Conservation (phyloP, 2,888 invertebrate genomes). For the Tipula helvola region DNA sequence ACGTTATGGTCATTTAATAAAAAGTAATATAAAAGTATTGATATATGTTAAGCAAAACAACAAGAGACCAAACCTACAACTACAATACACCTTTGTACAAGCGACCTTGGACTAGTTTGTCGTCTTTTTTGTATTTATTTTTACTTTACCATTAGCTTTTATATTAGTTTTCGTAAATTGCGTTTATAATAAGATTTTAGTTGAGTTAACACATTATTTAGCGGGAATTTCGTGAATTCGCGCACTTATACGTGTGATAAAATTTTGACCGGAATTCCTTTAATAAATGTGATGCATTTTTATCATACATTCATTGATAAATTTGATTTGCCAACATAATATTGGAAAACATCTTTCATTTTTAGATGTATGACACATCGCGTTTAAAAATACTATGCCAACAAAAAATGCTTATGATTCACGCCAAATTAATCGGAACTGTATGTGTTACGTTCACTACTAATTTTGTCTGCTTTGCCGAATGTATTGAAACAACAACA, state of each 20-base stretch:
- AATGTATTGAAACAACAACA: background rate
- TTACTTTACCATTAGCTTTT: background rate
- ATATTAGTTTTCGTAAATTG: background rate
- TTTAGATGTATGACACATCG: background rate
- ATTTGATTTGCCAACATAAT: background rate
- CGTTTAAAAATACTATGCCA: background rate
- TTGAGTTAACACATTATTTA: background rate
- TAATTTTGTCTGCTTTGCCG: background rate
- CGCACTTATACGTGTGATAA: background rate
- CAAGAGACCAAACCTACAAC: background rate
- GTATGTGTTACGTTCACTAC: background rate
- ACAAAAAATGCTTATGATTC: background rate
- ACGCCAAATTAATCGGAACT: background rate
- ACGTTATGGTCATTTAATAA: background rate
- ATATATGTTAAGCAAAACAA: background rate
- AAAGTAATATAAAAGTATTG: background rate
- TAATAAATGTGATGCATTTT: background rate
- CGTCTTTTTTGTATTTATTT: background rate
- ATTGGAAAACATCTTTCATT: background rate
- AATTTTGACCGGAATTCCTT: background rate
- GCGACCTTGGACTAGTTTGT: background rate
- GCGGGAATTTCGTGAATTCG: background rate
- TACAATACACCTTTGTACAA: background rate
- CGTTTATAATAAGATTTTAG: background rate
- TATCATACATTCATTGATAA: background rate